Evolutionary conservation across 2,797 vertebrate species (phyloP).

Genomic region (Rousettus madagascariensis): DNA sequence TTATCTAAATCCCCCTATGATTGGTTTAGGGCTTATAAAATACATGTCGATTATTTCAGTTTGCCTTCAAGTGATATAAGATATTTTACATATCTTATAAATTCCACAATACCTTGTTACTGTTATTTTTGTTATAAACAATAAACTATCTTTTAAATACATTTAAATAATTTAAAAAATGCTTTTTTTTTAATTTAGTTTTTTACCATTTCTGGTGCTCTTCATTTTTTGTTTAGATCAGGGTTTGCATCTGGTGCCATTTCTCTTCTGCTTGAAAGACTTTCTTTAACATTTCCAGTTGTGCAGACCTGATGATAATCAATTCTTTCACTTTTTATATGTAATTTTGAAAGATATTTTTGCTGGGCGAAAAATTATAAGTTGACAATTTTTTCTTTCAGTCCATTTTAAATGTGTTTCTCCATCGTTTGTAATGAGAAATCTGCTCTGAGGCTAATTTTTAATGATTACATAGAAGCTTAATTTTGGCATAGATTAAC

Average conservation of each 20-base stretch:
- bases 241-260: not conserved
- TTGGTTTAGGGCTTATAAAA: not conserved
- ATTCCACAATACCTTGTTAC: not conserved
- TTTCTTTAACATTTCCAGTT: not conserved
- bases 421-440: not conserved
- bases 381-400: not conserved
- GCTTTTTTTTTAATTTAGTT: not conserved
- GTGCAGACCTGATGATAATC: not conserved
- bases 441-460: not conserved
- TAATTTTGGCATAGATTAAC: not conserved
- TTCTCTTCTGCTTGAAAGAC: not conserved
- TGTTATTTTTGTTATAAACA: not conserved
- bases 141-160: not conserved
- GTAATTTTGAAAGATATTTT: not conserved
- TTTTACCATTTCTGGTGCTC: not conserved
- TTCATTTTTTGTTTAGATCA: constrained; percentile 22
- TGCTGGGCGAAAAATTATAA: not conserved
- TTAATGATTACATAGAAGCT: not conserved
- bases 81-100: not conserved
- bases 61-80: not conserved
- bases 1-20: not conserved
- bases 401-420: not conserved
- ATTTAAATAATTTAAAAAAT: constrained; percentile 28
- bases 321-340: not conserved
- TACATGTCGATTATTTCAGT: not conserved